Evolutionary conservation across 2,888 invertebrate genomes (phyloP).

Genomic region (Agrotis clavis): DNA sequence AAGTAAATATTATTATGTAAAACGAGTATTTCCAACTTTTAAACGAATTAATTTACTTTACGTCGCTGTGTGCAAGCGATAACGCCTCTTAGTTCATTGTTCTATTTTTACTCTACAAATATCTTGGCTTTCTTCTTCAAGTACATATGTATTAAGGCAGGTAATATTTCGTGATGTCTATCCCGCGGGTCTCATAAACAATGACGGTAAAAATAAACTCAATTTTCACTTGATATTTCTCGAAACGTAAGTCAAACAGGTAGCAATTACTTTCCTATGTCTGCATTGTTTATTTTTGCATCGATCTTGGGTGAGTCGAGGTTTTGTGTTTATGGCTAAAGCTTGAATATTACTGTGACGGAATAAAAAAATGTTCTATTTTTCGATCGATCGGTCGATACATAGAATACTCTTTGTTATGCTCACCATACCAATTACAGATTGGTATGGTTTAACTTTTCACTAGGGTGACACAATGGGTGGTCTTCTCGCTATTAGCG

Average conservation of each 20-base stretch:
- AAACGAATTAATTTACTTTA: too few species aligned
- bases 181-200: conserved; percentile 74
- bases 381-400: too few species aligned
- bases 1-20: too few species aligned
- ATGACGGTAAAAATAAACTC: conserved; percentile 75
- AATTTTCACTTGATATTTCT: conserved; percentile 74
- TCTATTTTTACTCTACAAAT: not conserved
- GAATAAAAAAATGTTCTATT: too few species aligned
- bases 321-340: conserved; percentile 16
- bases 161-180: conserved; percentile 67
- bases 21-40: too few species aligned
- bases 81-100: too few species aligned
- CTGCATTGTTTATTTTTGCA: conserved; percentile 40
- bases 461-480: too few species aligned
- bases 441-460: too few species aligned
- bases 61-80: too few species aligned
- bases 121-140: not conserved
- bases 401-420: too few species aligned
- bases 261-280: conserved; percentile 45
- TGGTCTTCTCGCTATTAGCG: too few species aligned
- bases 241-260: conserved; percentile 40
- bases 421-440: too few species aligned
- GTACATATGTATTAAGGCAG: conserved; percentile 67
- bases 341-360: not conserved
- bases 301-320: not conserved